Evolutionary conservation across 2,888 invertebrate species (phyloP).

Genomic region (Eupelmus urozonus): DNA sequence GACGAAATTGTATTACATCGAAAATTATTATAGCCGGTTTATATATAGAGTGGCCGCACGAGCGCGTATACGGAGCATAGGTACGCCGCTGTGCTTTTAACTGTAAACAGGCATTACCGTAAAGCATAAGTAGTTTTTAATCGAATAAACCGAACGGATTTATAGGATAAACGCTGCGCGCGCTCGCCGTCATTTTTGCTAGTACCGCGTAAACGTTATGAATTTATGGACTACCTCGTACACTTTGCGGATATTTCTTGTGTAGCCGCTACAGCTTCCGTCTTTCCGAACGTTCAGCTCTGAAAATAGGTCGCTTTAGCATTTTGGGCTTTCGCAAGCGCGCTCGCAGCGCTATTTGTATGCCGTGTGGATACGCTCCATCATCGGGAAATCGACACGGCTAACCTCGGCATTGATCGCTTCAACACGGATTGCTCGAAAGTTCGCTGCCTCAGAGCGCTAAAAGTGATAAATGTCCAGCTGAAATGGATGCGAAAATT

Average conservation of each 20-base stretch:
- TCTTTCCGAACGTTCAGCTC: too few species aligned
- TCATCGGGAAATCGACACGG: slow-evolving; percentile 16
- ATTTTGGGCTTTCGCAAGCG: not conserved
- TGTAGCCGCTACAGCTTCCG: too few species aligned
- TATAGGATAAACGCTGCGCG: not conserved
- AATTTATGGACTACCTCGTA: too few species aligned
- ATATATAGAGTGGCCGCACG: too few species aligned
- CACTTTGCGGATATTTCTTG: too few species aligned
- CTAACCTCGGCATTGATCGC: slow-evolving; percentile 13
- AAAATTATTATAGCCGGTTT: slow-evolving; percentile 24
- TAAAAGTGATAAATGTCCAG: not conserved
- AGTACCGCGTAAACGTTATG: too few species aligned
- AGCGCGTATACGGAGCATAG: not conserved
- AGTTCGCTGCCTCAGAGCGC: not conserved
- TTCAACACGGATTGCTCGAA: not conserved
- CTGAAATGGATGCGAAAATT: slow-evolving; percentile 16
- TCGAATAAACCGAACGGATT: not conserved
- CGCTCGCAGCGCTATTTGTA: not conserved
- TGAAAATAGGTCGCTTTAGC: slow-evolving; percentile 1
- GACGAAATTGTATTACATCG: slow-evolving; percentile 17
- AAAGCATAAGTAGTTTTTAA: not conserved
- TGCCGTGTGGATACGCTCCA: not conserved
- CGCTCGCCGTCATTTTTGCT: not conserved
- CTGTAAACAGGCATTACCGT: slow-evolving; percentile 38
- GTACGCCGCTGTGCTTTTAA: slow-evolving; percentile 29